Percentiles rank a stretch among this genome's conserved stretches.
Conservation (phyloP, 2,888 invertebrate species). For the Vanessa cardui region DNA sequence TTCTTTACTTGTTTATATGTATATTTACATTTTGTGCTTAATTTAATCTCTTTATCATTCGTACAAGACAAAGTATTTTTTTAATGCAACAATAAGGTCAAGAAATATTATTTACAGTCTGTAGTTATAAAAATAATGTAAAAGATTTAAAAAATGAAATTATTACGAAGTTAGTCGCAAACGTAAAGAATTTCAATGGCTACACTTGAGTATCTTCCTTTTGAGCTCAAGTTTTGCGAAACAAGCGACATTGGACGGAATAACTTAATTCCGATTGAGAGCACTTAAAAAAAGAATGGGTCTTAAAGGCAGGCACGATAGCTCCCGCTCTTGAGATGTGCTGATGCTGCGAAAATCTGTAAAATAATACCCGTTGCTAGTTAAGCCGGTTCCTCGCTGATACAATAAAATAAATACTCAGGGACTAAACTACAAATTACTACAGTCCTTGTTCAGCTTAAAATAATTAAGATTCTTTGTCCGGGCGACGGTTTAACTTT, state of each 20-base stretch:
- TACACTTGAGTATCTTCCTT: constrained; percentile 40
- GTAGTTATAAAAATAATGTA: constrained; percentile 23
- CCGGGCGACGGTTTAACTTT: constrained; percentile 53
- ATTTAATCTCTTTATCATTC: not conserved
- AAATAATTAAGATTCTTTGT: constrained; percentile 80
- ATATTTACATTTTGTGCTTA: not conserved
- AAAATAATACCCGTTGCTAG: constrained; percentile 69
- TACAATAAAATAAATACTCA: constrained; percentile 74
- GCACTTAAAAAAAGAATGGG: constrained; percentile 64
- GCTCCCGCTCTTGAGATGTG: constrained; percentile 55
- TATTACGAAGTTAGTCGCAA: constrained; percentile 40
- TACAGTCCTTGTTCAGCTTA: constrained; percentile 69
- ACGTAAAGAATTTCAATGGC: constrained; percentile 43
- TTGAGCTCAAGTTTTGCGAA: constrained; percentile 44
- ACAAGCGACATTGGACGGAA: constrained; percentile 48
- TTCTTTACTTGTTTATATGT: constrained; percentile 10
- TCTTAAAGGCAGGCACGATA: constrained; percentile 53
- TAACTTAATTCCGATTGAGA: constrained; percentile 69
- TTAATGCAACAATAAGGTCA: no score
- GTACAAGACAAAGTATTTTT: no score
- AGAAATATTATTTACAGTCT: not conserved
- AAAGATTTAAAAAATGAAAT: constrained; percentile 39
- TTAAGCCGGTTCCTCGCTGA: constrained; percentile 66
- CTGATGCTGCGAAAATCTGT: constrained; percentile 72
- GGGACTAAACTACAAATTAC: constrained; percentile 73